Evolutionary conservation across 2,113 vertebrate species (phyloP), one percentile per base, ranked within the genome.

Genomic region (Gallinago media): DNA sequence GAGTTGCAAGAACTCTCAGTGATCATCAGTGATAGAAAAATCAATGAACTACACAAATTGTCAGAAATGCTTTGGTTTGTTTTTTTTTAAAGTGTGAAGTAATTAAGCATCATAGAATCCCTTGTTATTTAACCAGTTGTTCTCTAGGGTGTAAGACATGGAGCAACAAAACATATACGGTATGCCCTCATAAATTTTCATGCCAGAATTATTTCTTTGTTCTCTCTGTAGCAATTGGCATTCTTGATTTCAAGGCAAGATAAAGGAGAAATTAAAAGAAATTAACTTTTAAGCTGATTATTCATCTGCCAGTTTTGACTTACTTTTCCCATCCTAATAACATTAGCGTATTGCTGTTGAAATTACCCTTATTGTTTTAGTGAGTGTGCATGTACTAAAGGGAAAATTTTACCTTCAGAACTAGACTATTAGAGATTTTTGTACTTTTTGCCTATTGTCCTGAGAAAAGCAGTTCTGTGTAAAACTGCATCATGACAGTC

Each of bases 391-490:
- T 46, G n/a, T 72, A 49, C 31, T 22, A 58, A 72, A 85, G 71
- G 40, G 47, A 76, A 32, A 88, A 78, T 27, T 59, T 85, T 29
- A 56, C 58, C n/a, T 89, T 77, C 54, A 52, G 54, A 77, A 82
- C 25, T 3, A 3, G 12, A 2, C 21, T 78, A 2, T 15, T 56
- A 46, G 56, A 54, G 15, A 26, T 66, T 84, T 71, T 71, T 87
- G 44, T 76, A 21, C 46, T 52, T 61, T 84, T 90, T 47, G 34
- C 49, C 55, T 92, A 81, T 88, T 94, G 31, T 82, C 88, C 90
- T 94, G 82, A 83, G 92, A 94, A 95, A 95, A 95, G 78, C 88
- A 93, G 58, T 83, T 93, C 88, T 93, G 49, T 72, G 19, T 50
- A 32, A 74, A 77, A 66, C 80, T 80, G 49, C 31, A 4, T 55